Evolutionary conservation across 30 jellyfish, hydroid and myxozoan genomes (phyloP).

Genomic region (Turritopsis rubra): DNA sequence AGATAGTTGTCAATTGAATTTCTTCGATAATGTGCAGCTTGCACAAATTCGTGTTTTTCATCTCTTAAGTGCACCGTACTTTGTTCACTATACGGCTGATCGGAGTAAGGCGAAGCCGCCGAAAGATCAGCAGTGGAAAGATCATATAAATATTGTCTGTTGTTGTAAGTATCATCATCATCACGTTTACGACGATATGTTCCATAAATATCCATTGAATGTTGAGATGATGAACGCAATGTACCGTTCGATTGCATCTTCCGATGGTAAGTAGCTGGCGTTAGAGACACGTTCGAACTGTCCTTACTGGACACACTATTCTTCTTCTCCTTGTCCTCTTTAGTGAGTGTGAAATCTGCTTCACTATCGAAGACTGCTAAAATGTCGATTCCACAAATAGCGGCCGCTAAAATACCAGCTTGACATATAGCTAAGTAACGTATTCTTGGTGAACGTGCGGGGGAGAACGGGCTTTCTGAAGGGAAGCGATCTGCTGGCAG

Average conservation of each 20-base stretch:
- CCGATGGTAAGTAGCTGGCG: conserved; percentile 40
- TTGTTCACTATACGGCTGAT: conserved; percentile 22
- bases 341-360: conserved; percentile 54
- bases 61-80: conserved; percentile 23
- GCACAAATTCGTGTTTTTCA: conserved; percentile 19
- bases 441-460: conserved; percentile 61
- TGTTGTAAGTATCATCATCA: conserved; percentile 56
- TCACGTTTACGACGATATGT: conserved; percentile 77
- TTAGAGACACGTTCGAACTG: conserved; percentile 23
- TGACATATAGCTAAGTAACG: conserved; percentile 85
- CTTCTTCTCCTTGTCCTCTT: conserved; percentile 42
- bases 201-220: conserved; percentile 57
- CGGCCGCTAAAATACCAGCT: conserved; percentile 91
- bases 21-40: conserved; percentile 17
- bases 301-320: conserved; percentile 50
- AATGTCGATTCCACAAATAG: conserved; percentile 80
- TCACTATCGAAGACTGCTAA: conserved; percentile 48
- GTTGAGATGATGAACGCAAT: conserved; percentile 40
- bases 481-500: conserved; percentile 68
- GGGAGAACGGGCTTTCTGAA: conserved; percentile 38
- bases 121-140: conserved; percentile 17
- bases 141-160: conserved; percentile 33
- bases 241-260: conserved; percentile 48
- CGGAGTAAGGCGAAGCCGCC: background rate
- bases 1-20: background rate